Evolutionary conservation across 2,888 invertebrate genomes (phyloP), one percentile per base, ranked within the genome.

Genomic region (Synergus umbraculus): DNA sequence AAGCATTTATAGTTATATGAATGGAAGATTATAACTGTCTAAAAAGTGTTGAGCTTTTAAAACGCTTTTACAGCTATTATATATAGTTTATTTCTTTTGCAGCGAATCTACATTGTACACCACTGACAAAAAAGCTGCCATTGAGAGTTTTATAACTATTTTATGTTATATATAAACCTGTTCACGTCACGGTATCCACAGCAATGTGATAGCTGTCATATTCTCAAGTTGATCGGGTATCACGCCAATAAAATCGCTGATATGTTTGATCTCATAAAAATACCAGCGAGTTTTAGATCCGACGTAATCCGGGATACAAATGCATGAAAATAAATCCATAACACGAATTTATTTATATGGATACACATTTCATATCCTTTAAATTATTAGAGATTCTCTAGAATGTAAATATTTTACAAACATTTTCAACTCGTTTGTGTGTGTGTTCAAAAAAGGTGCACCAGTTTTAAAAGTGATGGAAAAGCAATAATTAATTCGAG

Each of bases 171-270:
- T 69, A 73, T 37, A 37, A 54, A 12, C 46, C 13, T 29, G 22
- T 69, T 69, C 67, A 69, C 46, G 7, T 46, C 46, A 49, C 7
- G 22, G 22, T 46, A 22, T 69, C 46, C 29, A 69, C 46, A 66
- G n/a, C 43, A 49, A 18, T 69, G 46, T 29, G 67, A 69, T 69
- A 46, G 67, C 46, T 69, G 69, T 73, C 69, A 73, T 49, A 37
- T 54, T 54, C 54, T 73, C 69, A 54, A 73, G 69, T 54, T 73
- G 37, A 49, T 73, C 15, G 49, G 9, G n/a, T 22, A 49, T 73
- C 29, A 54, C 29, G 37, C 37, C 13, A 69, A 37, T 73, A 73
- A 54, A 54, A 29, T 73, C 22, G 22, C 12, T 10, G 22, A 49
- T 73, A 43, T 18, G n/a, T 54, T 37, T 37, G 15, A 54, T 49